Percentiles rank a stretch among this genome's conserved stretches.
Conservation (phyloP, 2,797 vertebrate genomes). For the Takifugu rubripes region DNA sequence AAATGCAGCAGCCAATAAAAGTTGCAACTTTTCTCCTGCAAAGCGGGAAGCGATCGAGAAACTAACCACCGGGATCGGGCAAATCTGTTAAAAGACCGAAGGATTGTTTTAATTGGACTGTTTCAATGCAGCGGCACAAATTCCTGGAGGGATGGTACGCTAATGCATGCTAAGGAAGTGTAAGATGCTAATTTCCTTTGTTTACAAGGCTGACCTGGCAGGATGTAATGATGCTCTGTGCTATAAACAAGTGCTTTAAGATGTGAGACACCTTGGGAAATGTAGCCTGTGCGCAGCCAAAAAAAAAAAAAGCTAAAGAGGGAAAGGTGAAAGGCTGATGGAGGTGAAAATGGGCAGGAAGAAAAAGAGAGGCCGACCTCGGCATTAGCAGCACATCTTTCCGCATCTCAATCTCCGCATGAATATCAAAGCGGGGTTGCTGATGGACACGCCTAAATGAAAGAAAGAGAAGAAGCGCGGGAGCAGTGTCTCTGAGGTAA, state of each 20-base stretch:
- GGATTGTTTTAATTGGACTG: too few relatives aligned
- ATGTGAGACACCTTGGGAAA: background rate
- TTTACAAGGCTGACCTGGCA: slow-evolving; percentile 5
- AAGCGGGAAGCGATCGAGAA: too few relatives aligned
- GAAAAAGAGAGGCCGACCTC: slow-evolving; percentile 49
- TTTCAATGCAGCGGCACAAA: too few relatives aligned
- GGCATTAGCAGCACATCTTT: slow-evolving; percentile 39
- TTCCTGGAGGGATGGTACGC: too few relatives aligned
- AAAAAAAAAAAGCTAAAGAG: background rate
- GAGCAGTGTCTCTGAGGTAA: slow-evolving; percentile 45
- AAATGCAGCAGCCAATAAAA: too few relatives aligned
- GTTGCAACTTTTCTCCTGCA: too few relatives aligned
- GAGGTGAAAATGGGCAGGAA: slow-evolving; percentile 21
- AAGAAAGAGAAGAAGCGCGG: slow-evolving; percentile 11
- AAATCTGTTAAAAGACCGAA: too few relatives aligned
- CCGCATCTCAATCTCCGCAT: slow-evolving; percentile 62
- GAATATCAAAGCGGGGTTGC: slow-evolving; percentile 72
- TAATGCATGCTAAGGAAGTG: too few relatives aligned
- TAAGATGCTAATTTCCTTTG: background rate
- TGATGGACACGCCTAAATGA: slow-evolving; percentile 61
- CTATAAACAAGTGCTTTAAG: background rate
- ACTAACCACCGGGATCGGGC: too few relatives aligned
- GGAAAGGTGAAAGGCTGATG: slow-evolving; percentile 4
- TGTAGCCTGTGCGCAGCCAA: background rate
- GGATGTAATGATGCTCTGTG: background rate